phyloP scores from a whole-genome alignment of 2,888 invertebrate genomes.

The Heliconius erato region DNA sequence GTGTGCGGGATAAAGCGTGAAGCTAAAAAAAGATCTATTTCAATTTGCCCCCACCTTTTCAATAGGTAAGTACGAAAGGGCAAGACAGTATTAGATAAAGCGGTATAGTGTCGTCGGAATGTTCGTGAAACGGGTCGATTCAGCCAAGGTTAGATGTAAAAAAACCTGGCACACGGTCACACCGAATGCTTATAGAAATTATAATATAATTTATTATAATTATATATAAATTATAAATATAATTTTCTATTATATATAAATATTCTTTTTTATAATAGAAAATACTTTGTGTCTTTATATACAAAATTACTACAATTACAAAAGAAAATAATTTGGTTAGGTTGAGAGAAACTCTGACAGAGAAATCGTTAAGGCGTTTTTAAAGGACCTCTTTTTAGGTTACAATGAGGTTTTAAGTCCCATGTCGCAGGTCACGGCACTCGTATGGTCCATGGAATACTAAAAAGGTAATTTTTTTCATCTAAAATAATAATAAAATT shows the following conservation, averaged over 20 bases:
- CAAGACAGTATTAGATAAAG: constrained; percentile 37
- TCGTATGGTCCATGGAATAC: too few species aligned
- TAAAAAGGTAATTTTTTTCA: too few species aligned
- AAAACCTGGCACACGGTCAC: constrained; percentile 32
- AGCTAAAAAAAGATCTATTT: not conserved
- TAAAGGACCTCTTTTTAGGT: too few species aligned
- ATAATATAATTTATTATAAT: not conserved
- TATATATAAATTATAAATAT: too few species aligned
- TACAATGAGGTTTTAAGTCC: too few species aligned
- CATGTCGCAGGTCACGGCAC: too few species aligned
- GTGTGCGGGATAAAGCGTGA: too few species aligned
- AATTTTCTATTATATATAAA: too few species aligned
- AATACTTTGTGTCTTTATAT: too few species aligned
- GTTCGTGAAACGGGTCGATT: constrained; percentile 50
- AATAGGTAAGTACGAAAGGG: constrained; percentile 15
- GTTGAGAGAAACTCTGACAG: too few species aligned
- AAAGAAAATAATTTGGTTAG: not conserved
- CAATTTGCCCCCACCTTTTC: not conserved
- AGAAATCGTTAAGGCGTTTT: too few species aligned
- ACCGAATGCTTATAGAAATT: constrained; percentile 31
- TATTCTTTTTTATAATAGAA: not conserved
- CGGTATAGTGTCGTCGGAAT: constrained; percentile 42
- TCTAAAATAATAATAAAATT: too few species aligned
- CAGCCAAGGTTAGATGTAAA: constrained; percentile 47
- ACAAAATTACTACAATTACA: not conserved